These are phyloP conservation scores for Norana najaformis DNA, from an alignment of 2,888 invertebrate species.

Conservation along the genomic window DNA sequence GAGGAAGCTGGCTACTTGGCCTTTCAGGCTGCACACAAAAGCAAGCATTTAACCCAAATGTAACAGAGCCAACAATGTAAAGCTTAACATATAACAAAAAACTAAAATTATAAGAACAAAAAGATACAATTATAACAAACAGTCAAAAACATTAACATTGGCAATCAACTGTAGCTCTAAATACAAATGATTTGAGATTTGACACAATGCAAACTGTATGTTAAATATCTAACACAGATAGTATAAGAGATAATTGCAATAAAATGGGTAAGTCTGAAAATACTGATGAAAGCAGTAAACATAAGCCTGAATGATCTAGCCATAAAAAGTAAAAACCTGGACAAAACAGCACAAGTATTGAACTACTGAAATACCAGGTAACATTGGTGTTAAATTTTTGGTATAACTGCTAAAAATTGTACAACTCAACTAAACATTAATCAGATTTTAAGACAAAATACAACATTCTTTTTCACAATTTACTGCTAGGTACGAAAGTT, in stretches of 20 bases:
- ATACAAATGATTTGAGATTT: neutral
- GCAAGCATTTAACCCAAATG: neutral
- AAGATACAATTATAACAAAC: neutral
- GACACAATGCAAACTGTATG: neutral
- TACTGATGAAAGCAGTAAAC: neutral
- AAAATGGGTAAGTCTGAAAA: neutral
- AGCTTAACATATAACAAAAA: neutral
- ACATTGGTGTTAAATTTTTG: no score
- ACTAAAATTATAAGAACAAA: neutral
- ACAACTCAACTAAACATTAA: no score
- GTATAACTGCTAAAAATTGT: no score
- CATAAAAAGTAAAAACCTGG: neutral
- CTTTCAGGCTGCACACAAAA: neutral
- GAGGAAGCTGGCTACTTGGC: constrained; percentile 17
- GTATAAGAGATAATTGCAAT: neutral
- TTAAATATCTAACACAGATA: neutral
- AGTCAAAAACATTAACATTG: no score
- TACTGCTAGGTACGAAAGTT: no score
- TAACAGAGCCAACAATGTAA: neutral
- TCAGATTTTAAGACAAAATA: no score
- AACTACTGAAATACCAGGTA: neutral
- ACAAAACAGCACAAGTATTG: neutral
- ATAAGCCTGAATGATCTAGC: neutral
- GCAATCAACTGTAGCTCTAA: neutral
- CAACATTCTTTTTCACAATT: no score